Base-by-base conservation (phyloP, 2,797 vertebrate genomes). In the Ispidina lecontei region DNA sequence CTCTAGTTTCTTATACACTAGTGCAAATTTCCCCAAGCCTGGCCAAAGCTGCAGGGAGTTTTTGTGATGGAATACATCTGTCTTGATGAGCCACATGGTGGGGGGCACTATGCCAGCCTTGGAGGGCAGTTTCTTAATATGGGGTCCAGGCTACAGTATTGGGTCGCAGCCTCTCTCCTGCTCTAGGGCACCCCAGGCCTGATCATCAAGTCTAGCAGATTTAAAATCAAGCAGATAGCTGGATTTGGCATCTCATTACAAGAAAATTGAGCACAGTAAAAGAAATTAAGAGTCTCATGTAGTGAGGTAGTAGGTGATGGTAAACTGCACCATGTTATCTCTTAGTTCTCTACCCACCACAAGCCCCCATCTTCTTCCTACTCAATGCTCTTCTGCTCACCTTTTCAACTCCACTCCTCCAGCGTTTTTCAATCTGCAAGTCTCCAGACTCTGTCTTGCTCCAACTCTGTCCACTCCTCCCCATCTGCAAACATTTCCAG, bases 401-500 rank as follows among this genome's bases (percentile, higher is more conserved):
- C 33, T 81, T 82, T 75, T 76, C 47, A 90, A n/a, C 4, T 9
- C 4, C 15, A 51, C 7, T 33, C 7, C 18, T 74, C 28, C 63
- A 41, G 7, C 7, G 14, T 16, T 72, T 81, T 86, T 84, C 52
- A 43, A 4, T 22, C 41, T 52, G 19, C 26, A 78, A 33, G 12
- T 73, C 70, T 88, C 39, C 44, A 79, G 55, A 63, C 11, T 59
- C 21, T 33, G 76, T 43, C 35, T 68, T 75, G 29, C 17, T 75
- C 39, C 37, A 78, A 4, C 3, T 4, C 4, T 2, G 28, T 62
- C 47, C 29, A 25, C 19, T 51, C 14, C 6, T 87, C 19, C 26
- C 14, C 22, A 35, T 55, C 16, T 86, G n/a, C 33, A 87, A 49
- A 69, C 37, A 65, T 64, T 83, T 80, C 59, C 63, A 90, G 64